Evolutionary conservation across 2,797 vertebrate genomes (phyloP).

Genomic region (Cuniculus paca): DNA sequence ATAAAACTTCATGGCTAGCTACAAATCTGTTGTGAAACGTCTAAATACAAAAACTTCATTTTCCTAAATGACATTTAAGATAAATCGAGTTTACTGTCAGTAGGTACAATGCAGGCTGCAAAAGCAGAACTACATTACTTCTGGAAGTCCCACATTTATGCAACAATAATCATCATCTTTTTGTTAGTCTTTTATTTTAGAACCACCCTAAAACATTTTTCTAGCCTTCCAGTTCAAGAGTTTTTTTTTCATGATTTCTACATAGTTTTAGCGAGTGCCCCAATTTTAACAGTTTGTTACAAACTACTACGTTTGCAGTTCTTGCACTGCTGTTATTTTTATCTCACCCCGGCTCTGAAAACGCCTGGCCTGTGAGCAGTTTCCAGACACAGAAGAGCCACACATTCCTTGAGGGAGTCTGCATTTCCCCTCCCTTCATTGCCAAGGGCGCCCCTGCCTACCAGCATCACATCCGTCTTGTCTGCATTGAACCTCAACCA

Average conservation of each 20-base stretch:
- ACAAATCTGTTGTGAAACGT: conserved; percentile 30
- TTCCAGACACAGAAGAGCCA: conserved; percentile 58
- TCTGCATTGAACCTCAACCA: conserved; percentile 86
- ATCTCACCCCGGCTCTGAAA: conserved; percentile 61
- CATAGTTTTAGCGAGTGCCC: conserved; percentile 26
- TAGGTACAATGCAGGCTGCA: conserved; percentile 58
- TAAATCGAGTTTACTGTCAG: conserved; percentile 42
- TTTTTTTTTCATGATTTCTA: conserved; percentile 36
- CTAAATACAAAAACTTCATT: conserved; percentile 33
- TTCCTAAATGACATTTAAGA: conserved; percentile 41
- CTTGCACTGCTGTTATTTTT: conserved; percentile 54
- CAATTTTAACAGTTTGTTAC: conserved; percentile 48
- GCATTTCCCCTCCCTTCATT: conserved; percentile 75
- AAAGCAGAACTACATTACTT: conserved; percentile 55
- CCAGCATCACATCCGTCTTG: conserved; percentile 86
- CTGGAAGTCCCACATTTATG: conserved; percentile 34
- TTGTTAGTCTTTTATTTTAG: conserved; percentile 71
- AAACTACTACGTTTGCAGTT: conserved; percentile 40
- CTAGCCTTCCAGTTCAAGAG: conserved; percentile 26
- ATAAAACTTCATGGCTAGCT: conserved; percentile 31
- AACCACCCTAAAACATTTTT: not conserved
- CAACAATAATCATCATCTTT: conserved; percentile 39
- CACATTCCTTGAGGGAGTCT: conserved; percentile 68
- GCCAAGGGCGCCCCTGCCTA: conserved; percentile 82
- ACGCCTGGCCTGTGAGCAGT: conserved; percentile 38